Percentiles rank a stretch among this genome's conserved stretches.
phyloP scores from a whole-genome alignment of 1,140 invertebrate species.

The Drosophila arawakana region DNA sequence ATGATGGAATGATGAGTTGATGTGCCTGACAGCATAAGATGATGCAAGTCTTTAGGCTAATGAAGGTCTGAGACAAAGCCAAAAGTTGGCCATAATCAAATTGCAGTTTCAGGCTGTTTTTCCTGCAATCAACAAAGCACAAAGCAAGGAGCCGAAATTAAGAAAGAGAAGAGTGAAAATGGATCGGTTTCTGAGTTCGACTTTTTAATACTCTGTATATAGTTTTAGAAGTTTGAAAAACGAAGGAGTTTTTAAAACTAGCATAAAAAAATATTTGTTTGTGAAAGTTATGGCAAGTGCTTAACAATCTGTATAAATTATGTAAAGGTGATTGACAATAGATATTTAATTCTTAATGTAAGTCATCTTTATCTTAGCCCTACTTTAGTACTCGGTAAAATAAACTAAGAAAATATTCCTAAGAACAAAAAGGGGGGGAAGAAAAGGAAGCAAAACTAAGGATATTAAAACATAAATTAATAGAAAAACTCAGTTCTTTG shows the following conservation, averaged over 20 bases:
- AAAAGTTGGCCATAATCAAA: constrained; percentile 72
- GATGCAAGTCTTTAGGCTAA: constrained; percentile 77
- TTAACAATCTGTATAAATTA: background rate
- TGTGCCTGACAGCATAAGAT: constrained; percentile 48
- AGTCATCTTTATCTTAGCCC: no score
- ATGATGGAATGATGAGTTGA: constrained; percentile 25
- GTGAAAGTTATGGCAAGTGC: no score
- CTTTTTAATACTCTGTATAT: background rate
- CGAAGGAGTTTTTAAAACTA: no score
- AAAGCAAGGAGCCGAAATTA: background rate
- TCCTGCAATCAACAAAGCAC: constrained; percentile 63
- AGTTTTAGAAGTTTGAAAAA: background rate
- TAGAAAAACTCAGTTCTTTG: no score
- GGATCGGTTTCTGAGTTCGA: background rate
- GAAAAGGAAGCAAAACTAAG: no score
- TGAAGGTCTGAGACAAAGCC: constrained; percentile 71
- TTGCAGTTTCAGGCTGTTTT: constrained; percentile 68
- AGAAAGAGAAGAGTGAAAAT: constrained; percentile 2
- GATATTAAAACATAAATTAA: no score
- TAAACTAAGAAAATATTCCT: no score
- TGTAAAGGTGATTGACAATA: no score
- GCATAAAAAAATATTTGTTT: no score
- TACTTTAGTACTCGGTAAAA: no score
- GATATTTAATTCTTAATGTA: no score
- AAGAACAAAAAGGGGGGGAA: no score